Evolutionary conservation across 2,113 vertebrate genomes (phyloP).

Genomic region (Odontesthes bonariensis): DNA sequence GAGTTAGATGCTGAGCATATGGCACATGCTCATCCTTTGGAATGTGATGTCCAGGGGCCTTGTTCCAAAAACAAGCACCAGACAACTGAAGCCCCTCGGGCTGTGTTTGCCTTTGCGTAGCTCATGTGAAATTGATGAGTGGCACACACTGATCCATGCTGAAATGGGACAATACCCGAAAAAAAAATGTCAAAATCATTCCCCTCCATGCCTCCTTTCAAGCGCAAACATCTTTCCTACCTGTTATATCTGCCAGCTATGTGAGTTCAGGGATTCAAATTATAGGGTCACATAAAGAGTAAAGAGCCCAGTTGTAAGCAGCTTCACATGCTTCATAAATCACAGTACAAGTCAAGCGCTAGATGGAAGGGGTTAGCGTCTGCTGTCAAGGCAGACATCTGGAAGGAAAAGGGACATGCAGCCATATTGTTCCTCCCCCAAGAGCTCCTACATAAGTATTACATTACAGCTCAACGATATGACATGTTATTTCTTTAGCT

Average conservation of each 20-base stretch:
- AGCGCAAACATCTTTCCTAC: slow-evolving; percentile 37
- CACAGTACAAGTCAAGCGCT: slow-evolving; percentile 27
- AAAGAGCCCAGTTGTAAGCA: slow-evolving; percentile 33
- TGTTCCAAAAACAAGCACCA: slow-evolving; percentile 47
- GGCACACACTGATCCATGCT: slow-evolving; percentile 71
- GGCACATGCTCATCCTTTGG: slow-evolving; percentile 28
- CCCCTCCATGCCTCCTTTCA: slow-evolving; percentile 27
- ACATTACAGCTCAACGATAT: slow-evolving; percentile 32
- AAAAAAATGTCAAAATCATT: slow-evolving; percentile 75
- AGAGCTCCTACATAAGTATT: not conserved
- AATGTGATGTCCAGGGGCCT: slow-evolving; percentile 40
- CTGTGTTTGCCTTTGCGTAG: slow-evolving; percentile 60
- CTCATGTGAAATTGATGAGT: slow-evolving; percentile 79
- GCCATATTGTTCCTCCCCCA: slow-evolving; percentile 30
- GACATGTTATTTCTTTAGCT: slow-evolving; percentile 41
- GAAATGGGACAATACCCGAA: slow-evolving; percentile 70
- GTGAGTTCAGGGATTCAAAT: slow-evolving; percentile 57
- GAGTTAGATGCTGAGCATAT: slow-evolving; percentile 32
- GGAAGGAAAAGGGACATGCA: slow-evolving; percentile 25
- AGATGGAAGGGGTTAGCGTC: slow-evolving; percentile 23
- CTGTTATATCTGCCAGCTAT: slow-evolving; percentile 3
- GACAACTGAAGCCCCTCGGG: slow-evolving; percentile 52
- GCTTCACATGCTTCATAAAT: slow-evolving; percentile 51
- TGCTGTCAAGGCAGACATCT: slow-evolving; percentile 52
- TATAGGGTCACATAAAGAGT: slow-evolving; percentile 37